Base-by-base conservation (phyloP, 2,888 invertebrate species). In the Apodemia mormo region DNA sequence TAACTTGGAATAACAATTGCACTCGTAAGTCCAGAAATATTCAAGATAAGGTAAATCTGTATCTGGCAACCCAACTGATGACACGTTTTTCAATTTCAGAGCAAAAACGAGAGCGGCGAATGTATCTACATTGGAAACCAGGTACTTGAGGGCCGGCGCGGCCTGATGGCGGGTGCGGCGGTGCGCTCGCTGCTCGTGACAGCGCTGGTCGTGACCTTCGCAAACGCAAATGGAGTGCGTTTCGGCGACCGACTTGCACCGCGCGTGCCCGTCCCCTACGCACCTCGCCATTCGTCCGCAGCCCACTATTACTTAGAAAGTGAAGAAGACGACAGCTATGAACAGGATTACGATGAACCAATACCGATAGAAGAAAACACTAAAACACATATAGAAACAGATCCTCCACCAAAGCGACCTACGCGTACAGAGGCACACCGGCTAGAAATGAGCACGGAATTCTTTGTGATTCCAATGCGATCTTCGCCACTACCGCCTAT, bases 371-470 rank as follows among this genome's bases (percentile, higher is more conserved):
- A 85, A 66, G 84, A 86, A 65, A 80, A 82, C 30, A 49, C 49
- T 14, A 81, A 81, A 30, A 76, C 78, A 58, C 78, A 78, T 56
- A 77, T 83, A 29, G 82, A 86, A 70, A 82, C 85, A 1, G 85
- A 82, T 61, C 81, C 84, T 10, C 84, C 85, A 4, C 85, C 84
- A 68, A 87, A 87, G 54, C 87, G 89, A 33, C 89, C 92, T 66
- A 86, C 85, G 45, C 87, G 90, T 71, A 89, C 92, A 56, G 88
- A 91, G 79, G 89, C 93, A 66, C 93, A 94, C 76, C 95, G 95
- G 40, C 89, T 96, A 66, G 97, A 97, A 88, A 95, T 97, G 95
- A 97, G 96, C 87, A 97, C 97, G 6, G 97, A 97, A 87, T 97
- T 96, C 89, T 97, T 97, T 87, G 93, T 96, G 77, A 94, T 97